Evolutionary conservation across 2,888 invertebrate species (phyloP).

Genomic region (Bibio marci): DNA sequence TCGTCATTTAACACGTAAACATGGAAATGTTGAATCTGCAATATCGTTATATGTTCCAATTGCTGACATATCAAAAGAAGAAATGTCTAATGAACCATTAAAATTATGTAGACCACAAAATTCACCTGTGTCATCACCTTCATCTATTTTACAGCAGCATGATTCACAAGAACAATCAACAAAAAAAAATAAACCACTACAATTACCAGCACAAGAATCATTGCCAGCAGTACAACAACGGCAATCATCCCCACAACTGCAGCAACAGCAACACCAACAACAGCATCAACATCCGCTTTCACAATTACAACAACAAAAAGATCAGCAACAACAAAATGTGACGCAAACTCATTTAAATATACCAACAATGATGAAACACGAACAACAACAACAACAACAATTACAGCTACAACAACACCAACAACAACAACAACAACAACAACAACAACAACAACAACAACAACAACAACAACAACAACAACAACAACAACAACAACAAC

Average conservation of each 20-base stretch:
- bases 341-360: conserved; percentile 21
- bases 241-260: conserved; percentile 39
- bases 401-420: conserved; percentile 11
- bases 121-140: conserved; percentile 20
- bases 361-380: conserved; percentile 32
- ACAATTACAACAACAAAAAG: conserved; percentile 47
- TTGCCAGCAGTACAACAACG: not conserved
- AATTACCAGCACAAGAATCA: conserved; percentile 17
- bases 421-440: conserved; percentile 12
- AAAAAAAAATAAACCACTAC: too few relatives aligned
- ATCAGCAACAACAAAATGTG: conserved; percentile 58
- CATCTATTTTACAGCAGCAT: too few relatives aligned
- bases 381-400: conserved; percentile 9
- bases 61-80: conserved; percentile 26
- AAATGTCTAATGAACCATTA: conserved; percentile 20
- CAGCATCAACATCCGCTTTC: too few relatives aligned
- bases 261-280: too few relatives aligned
- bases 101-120: conserved; percentile 15
- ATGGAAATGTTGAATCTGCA: conserved; percentile 40
- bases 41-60: conserved; percentile 32
- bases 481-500: conserved; percentile 11
- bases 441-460: conserved; percentile 14
- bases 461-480: conserved; percentile 15
- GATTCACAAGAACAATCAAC: too few relatives aligned
- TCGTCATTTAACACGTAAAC: conserved; percentile 79